Base-by-base conservation (phyloP, 2,797 vertebrate genomes). In the Pseudochaenichthys georgianus region DNA sequence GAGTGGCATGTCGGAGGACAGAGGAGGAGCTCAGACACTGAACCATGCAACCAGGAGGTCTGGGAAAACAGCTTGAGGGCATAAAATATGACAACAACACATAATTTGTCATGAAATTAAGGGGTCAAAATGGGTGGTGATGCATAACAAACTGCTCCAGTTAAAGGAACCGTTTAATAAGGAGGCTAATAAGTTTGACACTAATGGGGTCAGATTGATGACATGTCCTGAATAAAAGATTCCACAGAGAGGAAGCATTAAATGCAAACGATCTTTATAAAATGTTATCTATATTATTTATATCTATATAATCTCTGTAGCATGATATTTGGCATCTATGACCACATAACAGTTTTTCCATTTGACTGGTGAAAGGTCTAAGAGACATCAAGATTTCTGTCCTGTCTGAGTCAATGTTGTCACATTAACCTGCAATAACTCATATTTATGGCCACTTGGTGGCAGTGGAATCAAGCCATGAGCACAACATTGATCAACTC, bases 1-100 rank as follows among this genome's bases (percentile, higher is more conserved):
- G 67, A 70, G 75, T 75, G 85, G 81, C 81, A 78, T 43, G 78
- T 70, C 57, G 38, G 70, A 81, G 74, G 74, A 68, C 54, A 48
- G 46, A 23, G 5, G 60, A 77, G 74, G 52, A 78, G 63, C 54
- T 41, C 10, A 17, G 41, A 38, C 69, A 52, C 69, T 64, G 54
- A n/a, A 0, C 64, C 34, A 38, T 54, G 54, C 34, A 16, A 61
- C 46, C 52, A 31, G 1, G 19, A 65, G 38, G 28, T 21, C 23
- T 47, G 43, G 4, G 48, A 53, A 50, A 58, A 64, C 28, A 31
- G 54, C 38, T 16, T n/a, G 51, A 54, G 21, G 63, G 34, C 12
- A 38, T 51, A 1, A 31, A 42, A 72, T 21, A 23, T 38, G 16
- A 47, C 23, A 50, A 46, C 6, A 15, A 69, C 19, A 43, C 50